Evolutionary conservation across 2,113 vertebrate genomes (phyloP).

Genomic region (Maccullochella peelii): DNA sequence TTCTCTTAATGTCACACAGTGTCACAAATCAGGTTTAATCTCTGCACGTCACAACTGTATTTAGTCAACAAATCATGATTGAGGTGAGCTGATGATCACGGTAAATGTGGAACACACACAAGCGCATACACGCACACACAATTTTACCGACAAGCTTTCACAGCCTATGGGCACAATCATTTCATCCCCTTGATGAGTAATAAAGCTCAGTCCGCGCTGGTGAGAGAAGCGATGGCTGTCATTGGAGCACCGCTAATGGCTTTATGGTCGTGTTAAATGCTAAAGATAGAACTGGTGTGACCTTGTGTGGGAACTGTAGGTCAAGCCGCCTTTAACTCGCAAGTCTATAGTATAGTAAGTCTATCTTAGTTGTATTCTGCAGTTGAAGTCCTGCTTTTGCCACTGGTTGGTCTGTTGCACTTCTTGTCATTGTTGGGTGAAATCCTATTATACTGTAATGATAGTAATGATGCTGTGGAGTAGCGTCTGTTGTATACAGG

Average conservation of each 20-base stretch:
- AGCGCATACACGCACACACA: not conserved
- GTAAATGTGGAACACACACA: not conserved
- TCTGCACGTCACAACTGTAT: not conserved
- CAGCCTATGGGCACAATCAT: not conserved
- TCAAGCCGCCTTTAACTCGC: not conserved
- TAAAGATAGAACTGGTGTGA: constrained; percentile 12
- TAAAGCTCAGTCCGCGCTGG: not conserved
- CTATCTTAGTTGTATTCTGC: not conserved
- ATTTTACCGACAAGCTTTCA: not conserved
- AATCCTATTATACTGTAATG: not conserved
- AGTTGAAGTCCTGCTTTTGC: not conserved
- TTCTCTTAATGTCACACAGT: not conserved
- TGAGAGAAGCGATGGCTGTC: not conserved
- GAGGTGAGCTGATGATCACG: not conserved
- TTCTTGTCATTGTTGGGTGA: not conserved
- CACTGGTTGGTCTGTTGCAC: not conserved
- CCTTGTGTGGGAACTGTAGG: not conserved
- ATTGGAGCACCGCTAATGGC: not conserved
- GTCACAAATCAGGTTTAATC: constrained; percentile 23
- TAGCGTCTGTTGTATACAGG: not conserved
- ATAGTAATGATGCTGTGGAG: not conserved
- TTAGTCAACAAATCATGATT: not conserved
- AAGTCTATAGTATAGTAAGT: accelerated
- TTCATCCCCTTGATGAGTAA: constrained; percentile 14
- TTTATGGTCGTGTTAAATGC: not conserved